Evolutionary conservation across 2,888 invertebrate genomes (phyloP), one percentile per base, ranked within the genome.

Genomic region (Pseudoips prasinana): DNA sequence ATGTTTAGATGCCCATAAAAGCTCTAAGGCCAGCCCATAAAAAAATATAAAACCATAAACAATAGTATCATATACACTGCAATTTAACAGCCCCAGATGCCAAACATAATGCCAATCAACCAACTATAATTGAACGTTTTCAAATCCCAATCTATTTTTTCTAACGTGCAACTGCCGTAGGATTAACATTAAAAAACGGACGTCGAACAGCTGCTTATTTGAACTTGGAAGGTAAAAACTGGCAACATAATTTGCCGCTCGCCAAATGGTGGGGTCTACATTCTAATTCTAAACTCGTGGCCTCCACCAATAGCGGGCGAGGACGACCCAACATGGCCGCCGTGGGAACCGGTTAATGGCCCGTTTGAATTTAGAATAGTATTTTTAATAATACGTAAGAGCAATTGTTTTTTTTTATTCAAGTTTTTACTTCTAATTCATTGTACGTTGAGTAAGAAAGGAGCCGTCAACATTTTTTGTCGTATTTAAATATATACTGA

Each of bases 291-390:
- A 86, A 84, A 81, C 84, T 71, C 64, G 66, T 57, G 82, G 80
- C 84, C 84, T 82, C 83, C 77, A 69, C 88, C 88, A 88, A 88
- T 88, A 68, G 80, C 83, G 74, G 77, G 69, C 86, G 84, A 83
- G 87, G 84, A 86, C 85, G 83, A 78, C 53, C 73, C 76, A 87
- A 83, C 76, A 87, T 87, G 88, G 87, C 87, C 79, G 78, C 75
- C 85, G 86, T 87, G 87, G 84, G 87, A 87, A 87, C 85, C 85
- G 81, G 84, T 85, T 88, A 82, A 86, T 86, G 79, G 85, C 72
- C 79, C 74, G 81, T 87, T 88, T 85, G 86, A 86, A 86, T 86
- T 87, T 86, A 87, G 84, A 87, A 87, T 86, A 81, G 81, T 77
- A 81, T 87, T 87, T 87, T 87, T 85, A 81, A 75, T 77, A 80